Percentiles rank a stretch among this genome's conserved stretches.
phyloP scores from a whole-genome alignment of 1,140 invertebrate genomes.

The Caenorhabditis latens region DNA sequence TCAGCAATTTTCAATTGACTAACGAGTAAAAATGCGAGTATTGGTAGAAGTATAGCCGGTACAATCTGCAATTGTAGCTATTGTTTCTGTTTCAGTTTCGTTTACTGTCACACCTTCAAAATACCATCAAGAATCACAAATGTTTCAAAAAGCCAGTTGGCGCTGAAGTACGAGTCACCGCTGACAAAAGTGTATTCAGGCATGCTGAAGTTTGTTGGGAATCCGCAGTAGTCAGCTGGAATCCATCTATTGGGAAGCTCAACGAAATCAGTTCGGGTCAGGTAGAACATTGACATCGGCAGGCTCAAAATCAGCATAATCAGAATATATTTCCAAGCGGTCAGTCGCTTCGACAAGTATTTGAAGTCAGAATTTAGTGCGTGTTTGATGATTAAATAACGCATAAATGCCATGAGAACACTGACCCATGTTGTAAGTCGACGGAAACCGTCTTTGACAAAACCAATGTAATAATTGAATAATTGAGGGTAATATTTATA shows the following conservation, averaged over 20 bases:
- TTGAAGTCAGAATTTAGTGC: not conserved
- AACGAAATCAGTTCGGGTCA: not conserved
- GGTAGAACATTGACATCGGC: not conserved
- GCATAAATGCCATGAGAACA: not conserved
- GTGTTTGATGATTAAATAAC: constrained; percentile 3
- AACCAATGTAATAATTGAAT: not conserved
- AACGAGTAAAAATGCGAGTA: not conserved
- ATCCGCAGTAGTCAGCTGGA: not conserved
- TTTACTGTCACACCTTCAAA: not conserved
- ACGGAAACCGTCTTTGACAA: not conserved
- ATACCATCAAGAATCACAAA: not conserved
- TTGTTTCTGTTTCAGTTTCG: not conserved
- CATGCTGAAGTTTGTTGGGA: not conserved
- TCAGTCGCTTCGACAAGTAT: not conserved
- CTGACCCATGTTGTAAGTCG: not conserved
- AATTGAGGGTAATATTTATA: not conserved
- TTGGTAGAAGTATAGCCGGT: not conserved
- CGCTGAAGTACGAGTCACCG: not conserved
- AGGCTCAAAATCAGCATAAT: not conserved
- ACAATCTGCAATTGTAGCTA: not conserved
- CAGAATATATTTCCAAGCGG: not conserved
- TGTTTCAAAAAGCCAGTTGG: not conserved
- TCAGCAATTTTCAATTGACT: not conserved
- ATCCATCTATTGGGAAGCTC: not conserved
- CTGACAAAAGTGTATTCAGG: not conserved